Percentiles rank a stretch among this genome's conserved stretches.
phyloP scores from a whole-genome alignment of 2,113 vertebrate genomes.

The Onychostruthus taczanowskii region DNA sequence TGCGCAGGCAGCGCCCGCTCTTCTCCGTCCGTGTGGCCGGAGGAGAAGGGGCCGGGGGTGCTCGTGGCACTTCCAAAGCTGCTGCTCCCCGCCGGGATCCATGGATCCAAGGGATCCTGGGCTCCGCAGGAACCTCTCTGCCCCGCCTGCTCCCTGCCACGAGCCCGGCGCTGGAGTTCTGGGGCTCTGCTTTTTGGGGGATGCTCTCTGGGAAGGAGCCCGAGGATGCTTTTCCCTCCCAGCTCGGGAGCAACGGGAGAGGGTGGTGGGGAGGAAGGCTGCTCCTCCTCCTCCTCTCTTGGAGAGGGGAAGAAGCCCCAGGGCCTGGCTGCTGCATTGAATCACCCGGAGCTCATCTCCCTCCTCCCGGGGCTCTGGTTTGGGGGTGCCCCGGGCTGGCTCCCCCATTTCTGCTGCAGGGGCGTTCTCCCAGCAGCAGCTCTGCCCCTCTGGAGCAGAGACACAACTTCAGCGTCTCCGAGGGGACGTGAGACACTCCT shows the following conservation, averaged over 20 bases:
- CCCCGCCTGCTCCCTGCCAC: not conserved
- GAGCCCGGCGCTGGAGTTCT: accelerated
- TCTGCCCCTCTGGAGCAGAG: not conserved
- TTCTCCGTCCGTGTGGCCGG: accelerated
- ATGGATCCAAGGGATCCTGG: not conserved
- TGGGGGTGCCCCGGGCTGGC: accelerated
- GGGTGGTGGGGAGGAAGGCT: not conserved
- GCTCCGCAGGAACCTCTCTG: accelerated
- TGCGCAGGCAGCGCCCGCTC: not conserved
- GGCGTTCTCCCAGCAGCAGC: accelerated
- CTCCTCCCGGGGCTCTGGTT: not conserved
- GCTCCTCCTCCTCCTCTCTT: not conserved
- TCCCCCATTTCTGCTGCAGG: accelerated
- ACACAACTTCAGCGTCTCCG: accelerated
- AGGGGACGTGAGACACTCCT: accelerated
- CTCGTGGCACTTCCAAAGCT: not conserved
- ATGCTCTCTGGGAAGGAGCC: not conserved
- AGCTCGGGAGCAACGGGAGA: not conserved
- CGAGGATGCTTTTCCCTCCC: not conserved
- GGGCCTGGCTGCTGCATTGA: not conserved
- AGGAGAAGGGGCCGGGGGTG: not conserved
- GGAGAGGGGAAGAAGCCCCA: not conserved
- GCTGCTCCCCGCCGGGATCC: not conserved
- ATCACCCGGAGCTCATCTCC: not conserved
- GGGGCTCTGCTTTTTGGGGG: not conserved